phyloP scores from a whole-genome alignment of 2,888 invertebrate genomes.

The Sipha maydis region DNA sequence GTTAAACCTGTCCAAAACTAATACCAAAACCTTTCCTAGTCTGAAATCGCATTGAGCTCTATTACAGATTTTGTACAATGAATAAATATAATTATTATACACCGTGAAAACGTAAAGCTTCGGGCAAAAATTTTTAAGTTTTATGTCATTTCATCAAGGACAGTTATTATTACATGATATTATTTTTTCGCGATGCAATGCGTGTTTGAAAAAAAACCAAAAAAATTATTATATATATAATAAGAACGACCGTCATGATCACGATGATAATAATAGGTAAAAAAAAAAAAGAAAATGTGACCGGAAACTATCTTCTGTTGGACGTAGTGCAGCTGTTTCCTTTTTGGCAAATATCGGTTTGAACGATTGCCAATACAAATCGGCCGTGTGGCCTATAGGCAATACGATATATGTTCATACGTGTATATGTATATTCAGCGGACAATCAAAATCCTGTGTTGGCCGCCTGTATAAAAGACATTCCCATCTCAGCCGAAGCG shows the following conservation, averaged over 20 bases:
- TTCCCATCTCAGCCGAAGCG: conserved; percentile 42
- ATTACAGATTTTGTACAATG: too few species aligned
- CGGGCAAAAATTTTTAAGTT: too few species aligned
- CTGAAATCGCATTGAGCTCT: too few species aligned
- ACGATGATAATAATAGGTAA: not conserved
- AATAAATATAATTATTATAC: too few species aligned
- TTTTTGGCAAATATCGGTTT: conserved; percentile 49
- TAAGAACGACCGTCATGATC: not conserved
- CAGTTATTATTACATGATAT: too few species aligned
- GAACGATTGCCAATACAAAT: conserved; percentile 49
- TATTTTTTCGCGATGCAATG: not conserved
- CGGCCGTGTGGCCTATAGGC: conserved; percentile 6
- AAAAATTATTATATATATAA: not conserved
- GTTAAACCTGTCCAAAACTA: too few species aligned
- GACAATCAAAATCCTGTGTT: conserved; percentile 33
- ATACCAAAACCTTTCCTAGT: too few species aligned
- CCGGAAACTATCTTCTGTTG: conserved; percentile 18
- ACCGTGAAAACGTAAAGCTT: too few species aligned
- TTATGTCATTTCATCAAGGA: too few species aligned
- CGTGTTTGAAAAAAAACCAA: not conserved
- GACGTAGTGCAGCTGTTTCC: conserved; percentile 48
- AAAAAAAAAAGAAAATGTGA: conserved; percentile 4
- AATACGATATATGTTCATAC: not conserved
- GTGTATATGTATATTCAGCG: not conserved
- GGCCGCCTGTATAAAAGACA: conserved; percentile 19